A percentile compares a stretch with the other conserved stretches of the same genome.
Conservation (phyloP, 2,113 vertebrate genomes). For the Notothenia coriiceps region DNA sequence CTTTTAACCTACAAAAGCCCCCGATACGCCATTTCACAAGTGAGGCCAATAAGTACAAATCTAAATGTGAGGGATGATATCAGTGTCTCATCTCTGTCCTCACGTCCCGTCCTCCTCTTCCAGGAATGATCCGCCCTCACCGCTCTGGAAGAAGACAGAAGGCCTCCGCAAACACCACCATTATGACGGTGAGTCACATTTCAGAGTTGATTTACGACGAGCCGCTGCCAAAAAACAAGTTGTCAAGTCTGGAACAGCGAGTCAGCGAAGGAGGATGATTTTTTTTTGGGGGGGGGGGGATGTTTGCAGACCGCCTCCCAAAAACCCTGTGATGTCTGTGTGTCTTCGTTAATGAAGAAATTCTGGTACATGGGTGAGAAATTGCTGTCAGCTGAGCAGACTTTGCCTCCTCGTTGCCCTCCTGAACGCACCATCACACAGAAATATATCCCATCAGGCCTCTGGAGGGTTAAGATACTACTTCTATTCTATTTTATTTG, state of each 20-base stretch:
- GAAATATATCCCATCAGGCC: conserved; percentile 30
- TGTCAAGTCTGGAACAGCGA: conserved; percentile 76
- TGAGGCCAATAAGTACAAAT: background rate
- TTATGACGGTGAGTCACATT: conserved; percentile 69
- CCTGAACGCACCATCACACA: conserved; percentile 39
- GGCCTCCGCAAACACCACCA: conserved; percentile 53
- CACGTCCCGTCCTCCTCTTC: conserved; percentile 40
- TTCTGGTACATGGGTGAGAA: conserved; percentile 87
- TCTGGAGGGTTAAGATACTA: background rate
- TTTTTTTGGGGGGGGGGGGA: conserved; percentile 27
- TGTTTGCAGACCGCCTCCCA: conserved; percentile 81
- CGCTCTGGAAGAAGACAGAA: conserved; percentile 20
- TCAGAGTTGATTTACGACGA: conserved; percentile 76
- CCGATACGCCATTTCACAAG: no score
- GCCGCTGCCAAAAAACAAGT: conserved; percentile 76
- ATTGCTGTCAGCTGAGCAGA: conserved; percentile 86
- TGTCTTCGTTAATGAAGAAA: conserved; percentile 87
- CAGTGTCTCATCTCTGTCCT: conserved; percentile 10
- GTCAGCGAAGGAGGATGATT: conserved; percentile 44
- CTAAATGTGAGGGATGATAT: background rate
- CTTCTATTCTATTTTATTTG: no score
- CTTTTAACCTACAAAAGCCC: no score
- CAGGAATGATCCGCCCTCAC: conserved; percentile 58
- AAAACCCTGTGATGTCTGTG: conserved; percentile 85
- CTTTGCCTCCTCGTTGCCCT: conserved; percentile 67